Evolutionary conservation across 2,888 invertebrate genomes (phyloP).

Genomic region (Shargacucullia verbasci): DNA sequence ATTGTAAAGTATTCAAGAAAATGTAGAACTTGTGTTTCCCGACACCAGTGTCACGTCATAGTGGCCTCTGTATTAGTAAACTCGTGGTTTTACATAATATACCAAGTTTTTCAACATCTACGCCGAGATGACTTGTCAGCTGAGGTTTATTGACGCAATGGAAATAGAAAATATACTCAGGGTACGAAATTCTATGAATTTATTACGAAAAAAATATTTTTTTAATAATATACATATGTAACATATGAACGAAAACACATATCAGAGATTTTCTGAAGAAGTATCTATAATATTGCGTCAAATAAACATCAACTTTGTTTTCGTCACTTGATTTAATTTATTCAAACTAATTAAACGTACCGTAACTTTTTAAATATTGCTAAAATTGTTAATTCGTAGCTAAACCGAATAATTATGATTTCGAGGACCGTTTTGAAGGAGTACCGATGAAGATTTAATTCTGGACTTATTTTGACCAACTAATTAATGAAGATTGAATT

Average conservation of each 20-base stretch:
- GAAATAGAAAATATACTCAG: too few species aligned
- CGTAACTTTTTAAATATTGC: conserved; percentile 35
- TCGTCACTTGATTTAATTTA: conserved; percentile 18
- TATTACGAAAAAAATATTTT: too few species aligned
- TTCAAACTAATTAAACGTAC: conserved; percentile 32
- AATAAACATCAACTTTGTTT: conserved; percentile 20
- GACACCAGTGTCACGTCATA: conserved; percentile 14
- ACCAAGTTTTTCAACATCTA: conserved; percentile 13
- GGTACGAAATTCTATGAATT: too few species aligned
- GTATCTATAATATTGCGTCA: conserved; percentile 1
- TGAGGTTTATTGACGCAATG: conserved; percentile 22
- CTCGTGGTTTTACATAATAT: conserved; percentile 15
- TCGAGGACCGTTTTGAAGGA: conserved; percentile 32
- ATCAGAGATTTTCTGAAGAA: too few species aligned
- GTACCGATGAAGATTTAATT: background rate
- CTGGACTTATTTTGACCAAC: too few species aligned
- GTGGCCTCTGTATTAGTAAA: conserved; percentile 17
- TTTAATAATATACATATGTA: too few species aligned
- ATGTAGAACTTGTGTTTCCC: conserved; percentile 10
- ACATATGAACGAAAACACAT: too few species aligned
- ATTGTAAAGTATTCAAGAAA: conserved; percentile 9
- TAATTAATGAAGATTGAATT: too few species aligned
- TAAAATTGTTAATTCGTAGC: conserved; percentile 33
- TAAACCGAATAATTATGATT: conserved; percentile 28
- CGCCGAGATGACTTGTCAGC: conserved; percentile 20